Evolutionary conservation across 2,888 invertebrate genomes (phyloP).

Genomic region (Zelleria hepariella): DNA sequence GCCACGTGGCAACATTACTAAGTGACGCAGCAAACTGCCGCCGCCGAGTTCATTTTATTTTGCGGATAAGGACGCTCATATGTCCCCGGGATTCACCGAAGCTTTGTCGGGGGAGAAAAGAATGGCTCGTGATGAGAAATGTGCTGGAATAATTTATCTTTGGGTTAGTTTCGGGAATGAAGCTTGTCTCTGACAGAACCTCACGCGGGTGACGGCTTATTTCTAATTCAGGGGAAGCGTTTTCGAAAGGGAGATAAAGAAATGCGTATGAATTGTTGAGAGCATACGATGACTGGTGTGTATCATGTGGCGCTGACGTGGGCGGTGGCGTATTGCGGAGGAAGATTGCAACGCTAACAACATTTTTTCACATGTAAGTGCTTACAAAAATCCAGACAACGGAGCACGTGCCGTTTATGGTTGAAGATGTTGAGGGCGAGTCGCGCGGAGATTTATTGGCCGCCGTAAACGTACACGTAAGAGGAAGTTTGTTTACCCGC

Average conservation of each 20-base stretch:
- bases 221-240: slow-evolving; percentile 51
- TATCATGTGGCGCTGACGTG: neutral
- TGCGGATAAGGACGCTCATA: slow-evolving; percentile 53
- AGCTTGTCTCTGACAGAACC: slow-evolving; percentile 42
- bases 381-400: slow-evolving; percentile 52
- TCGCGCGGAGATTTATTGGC: slow-evolving; percentile 55
- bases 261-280: slow-evolving; percentile 46
- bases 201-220: slow-evolving; percentile 46
- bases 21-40: slow-evolving; percentile 31
- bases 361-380: slow-evolving; percentile 48
- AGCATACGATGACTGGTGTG: slow-evolving; percentile 43
- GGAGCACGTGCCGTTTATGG: slow-evolving; percentile 56
- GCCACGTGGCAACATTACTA: slow-evolving; percentile 38
- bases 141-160: slow-evolving; percentile 63
- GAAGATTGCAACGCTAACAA: slow-evolving; percentile 36
- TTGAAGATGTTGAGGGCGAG: slow-evolving; percentile 47
- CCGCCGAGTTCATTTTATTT: slow-evolving; percentile 50
- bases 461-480: slow-evolving; percentile 43
- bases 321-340: slow-evolving; percentile 16
- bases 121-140: slow-evolving; percentile 61
- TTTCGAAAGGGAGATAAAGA: slow-evolving; percentile 47
- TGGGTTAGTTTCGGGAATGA: slow-evolving; percentile 52
- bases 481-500: slow-evolving; percentile 48
- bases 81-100: slow-evolving; percentile 52
- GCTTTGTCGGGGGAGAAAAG: slow-evolving; percentile 55